Percentiles rank a stretch among this genome's conserved stretches.
These are phyloP conservation scores for Euproctis similis DNA, from an alignment of 2,888 invertebrate genomes.

Conservation along the genomic window DNA sequence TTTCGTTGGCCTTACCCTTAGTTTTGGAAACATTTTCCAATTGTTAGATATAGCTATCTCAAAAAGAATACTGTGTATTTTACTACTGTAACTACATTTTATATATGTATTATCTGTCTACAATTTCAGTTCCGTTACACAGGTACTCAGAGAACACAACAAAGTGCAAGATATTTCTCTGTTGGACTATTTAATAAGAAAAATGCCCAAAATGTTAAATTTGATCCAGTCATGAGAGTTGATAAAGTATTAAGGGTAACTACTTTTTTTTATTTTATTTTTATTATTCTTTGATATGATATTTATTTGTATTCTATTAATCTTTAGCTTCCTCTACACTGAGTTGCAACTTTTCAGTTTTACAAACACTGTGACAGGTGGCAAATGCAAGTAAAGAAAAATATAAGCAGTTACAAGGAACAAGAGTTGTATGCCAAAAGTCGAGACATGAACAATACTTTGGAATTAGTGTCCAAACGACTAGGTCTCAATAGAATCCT, in stretches of 20 bases:
- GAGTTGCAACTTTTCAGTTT: slow-evolving; percentile 78
- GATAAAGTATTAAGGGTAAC: slow-evolving; percentile 82
- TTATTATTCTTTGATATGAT: background rate
- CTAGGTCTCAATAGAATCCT: slow-evolving; percentile 74
- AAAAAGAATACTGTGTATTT: too few species aligned
- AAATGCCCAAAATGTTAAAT: slow-evolving; percentile 76
- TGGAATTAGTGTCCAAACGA: slow-evolving; percentile 76
- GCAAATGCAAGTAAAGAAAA: slow-evolving; percentile 81
- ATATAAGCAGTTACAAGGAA: slow-evolving; percentile 77
- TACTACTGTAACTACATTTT: too few species aligned
- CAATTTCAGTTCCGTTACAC: slow-evolving; percentile 86
- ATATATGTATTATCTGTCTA: too few species aligned
- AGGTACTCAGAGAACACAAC: slow-evolving; percentile 82
- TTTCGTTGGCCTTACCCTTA: too few species aligned
- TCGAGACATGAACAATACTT: slow-evolving; percentile 71
- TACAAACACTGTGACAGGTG: slow-evolving; percentile 85
- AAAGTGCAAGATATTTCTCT: slow-evolving; percentile 84
- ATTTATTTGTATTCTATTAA: slow-evolving; percentile 4
- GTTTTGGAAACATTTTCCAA: too few species aligned
- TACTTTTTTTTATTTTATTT: slow-evolving; percentile 8
- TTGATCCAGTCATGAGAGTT: slow-evolving; percentile 77
- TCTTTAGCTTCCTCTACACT: slow-evolving; percentile 32
- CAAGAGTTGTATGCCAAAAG: slow-evolving; percentile 70
- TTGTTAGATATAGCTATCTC: too few species aligned
- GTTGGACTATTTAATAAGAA: slow-evolving; percentile 83